These are phyloP conservation scores for Edolisoma coerulescens DNA, from an alignment of 2,113 vertebrate genomes.

Conservation along the genomic window DNA sequence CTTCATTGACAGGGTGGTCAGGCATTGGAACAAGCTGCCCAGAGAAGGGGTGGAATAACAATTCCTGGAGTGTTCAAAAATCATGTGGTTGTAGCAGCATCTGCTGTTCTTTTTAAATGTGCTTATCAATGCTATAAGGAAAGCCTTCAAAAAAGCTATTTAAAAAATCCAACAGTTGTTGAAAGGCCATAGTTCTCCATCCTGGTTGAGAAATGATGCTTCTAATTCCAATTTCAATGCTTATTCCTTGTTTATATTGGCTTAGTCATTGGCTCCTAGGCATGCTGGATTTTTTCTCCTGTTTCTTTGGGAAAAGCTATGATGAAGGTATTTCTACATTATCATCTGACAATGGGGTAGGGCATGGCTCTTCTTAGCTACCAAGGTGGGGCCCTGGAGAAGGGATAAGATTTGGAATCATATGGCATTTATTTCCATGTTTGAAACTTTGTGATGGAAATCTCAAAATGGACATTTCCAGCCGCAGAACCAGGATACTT, in stretches of 20 bases:
- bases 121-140: neutral
- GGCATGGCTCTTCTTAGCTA: neutral
- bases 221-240: neutral
- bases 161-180: neutral
- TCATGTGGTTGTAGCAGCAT: neutral
- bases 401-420: neutral
- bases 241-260: neutral
- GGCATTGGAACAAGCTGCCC: neutral
- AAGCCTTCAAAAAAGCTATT: neutral
- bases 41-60: neutral
- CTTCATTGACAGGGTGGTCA: neutral
- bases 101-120: neutral
- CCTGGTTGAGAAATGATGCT: neutral
- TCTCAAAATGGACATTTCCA: neutral
- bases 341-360: neutral
- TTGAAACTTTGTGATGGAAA: neutral
- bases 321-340: neutral
- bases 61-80: neutral
- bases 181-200: neutral
- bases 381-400: neutral
- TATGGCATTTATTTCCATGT: accelerated
- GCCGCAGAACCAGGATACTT: neutral
- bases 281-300: neutral
- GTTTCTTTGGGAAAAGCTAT: neutral
- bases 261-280: neutral